Evolutionary conservation across 1,140 invertebrate species (phyloP).

Genomic region (Trinorchestia longiramus): DNA sequence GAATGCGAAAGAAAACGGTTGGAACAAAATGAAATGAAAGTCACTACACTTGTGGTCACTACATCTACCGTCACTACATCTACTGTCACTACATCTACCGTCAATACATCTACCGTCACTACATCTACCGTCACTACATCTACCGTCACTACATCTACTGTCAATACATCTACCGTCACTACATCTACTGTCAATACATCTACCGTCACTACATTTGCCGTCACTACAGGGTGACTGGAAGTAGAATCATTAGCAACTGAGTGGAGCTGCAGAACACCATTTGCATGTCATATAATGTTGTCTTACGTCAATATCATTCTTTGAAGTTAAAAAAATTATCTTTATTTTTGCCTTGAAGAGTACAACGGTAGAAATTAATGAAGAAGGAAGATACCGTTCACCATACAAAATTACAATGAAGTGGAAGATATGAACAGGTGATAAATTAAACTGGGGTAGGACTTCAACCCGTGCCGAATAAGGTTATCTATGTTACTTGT

Average conservation of each 20-base stretch:
- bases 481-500: not conserved
- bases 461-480: not conserved
- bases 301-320: not conserved
- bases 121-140: too few species aligned
- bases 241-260: not conserved
- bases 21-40: too few species aligned
- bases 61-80: too few species aligned
- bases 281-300: not conserved
- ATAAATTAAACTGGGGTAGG: not conserved
- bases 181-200: too few species aligned
- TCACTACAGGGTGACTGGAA: not conserved
- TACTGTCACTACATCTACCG: too few species aligned
- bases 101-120: too few species aligned
- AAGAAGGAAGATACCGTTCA: not conserved
- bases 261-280: not conserved
- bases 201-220: too few species aligned
- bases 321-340: not conserved
- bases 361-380: not conserved
- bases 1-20: too few species aligned
- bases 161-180: too few species aligned
- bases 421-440: not conserved
- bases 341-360: not conserved
- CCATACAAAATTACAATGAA: not conserved
- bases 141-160: too few species aligned
- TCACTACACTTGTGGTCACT: too few species aligned